A percentile compares a stretch with the other conserved stretches of the same genome.
Evolutionary conservation across 2,797 vertebrate genomes (phyloP).

Genomic region (Urosaurus nigricauda): DNA sequence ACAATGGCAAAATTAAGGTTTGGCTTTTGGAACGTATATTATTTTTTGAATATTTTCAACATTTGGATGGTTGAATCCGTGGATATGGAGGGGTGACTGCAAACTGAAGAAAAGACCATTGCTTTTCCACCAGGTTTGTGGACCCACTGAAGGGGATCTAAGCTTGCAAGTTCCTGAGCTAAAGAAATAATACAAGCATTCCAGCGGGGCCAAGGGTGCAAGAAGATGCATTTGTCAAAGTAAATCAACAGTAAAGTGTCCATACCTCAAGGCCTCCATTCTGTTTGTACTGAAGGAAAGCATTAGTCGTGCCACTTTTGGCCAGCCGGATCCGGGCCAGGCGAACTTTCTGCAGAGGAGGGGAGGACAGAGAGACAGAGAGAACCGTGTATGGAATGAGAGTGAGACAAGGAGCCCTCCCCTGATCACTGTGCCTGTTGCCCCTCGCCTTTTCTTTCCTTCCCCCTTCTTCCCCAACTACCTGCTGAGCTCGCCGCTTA

Average conservation of each 20-base stretch:
- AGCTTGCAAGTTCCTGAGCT: background rate
- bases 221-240: background rate
- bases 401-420: background rate
- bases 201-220: background rate
- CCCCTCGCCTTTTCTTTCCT: background rate
- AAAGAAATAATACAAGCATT: constrained; percentile 3
- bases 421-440: background rate
- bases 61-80: too few relatives aligned
- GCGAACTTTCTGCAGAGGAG: constrained; percentile 86
- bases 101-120: too few relatives aligned
- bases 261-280: constrained; percentile 82
- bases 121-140: too few relatives aligned
- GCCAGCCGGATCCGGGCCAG: constrained; percentile 90
- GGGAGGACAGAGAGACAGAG: background rate
- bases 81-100: too few relatives aligned
- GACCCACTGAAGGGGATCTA: too few relatives aligned
- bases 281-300: constrained; percentile 92
- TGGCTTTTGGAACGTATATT: too few relatives aligned
- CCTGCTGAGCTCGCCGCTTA: constrained; percentile 78
- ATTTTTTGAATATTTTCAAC: too few relatives aligned
- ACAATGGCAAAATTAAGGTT: too few relatives aligned
- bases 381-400: background rate
- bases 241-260: background rate
- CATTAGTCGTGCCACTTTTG: constrained; percentile 90
- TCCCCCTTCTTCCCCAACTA: constrained; percentile 13